Percentiles rank a stretch among this genome's conserved stretches.
These are phyloP conservation scores for Scortum barcoo DNA, from an alignment of 2,113 vertebrate genomes.

Conservation along the genomic window DNA sequence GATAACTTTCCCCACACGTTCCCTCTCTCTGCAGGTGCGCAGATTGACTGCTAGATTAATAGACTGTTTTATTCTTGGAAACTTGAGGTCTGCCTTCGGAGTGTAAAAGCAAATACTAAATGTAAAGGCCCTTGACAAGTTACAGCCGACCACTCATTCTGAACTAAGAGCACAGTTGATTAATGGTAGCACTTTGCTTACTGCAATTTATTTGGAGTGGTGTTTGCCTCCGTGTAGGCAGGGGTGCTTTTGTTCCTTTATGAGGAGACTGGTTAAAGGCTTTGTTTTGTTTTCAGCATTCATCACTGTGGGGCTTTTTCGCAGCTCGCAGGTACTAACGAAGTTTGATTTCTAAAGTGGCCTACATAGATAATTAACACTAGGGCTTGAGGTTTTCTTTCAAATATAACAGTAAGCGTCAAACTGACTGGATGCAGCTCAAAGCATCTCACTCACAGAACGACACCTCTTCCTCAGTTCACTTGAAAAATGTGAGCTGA, in stretches of 20 bases:
- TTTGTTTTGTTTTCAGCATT: conserved; percentile 51
- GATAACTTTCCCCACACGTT: conserved; percentile 29
- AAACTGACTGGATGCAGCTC: neutral
- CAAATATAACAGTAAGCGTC: neutral
- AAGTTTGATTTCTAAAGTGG: conserved; percentile 46
- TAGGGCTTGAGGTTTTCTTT: neutral
- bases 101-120: conserved; percentile 62
- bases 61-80: conserved; percentile 64
- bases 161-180: conserved; percentile 54
- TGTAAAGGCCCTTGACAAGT: conserved; percentile 65
- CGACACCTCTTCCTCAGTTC: neutral
- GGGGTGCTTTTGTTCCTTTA: conserved; percentile 49
- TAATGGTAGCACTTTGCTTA: conserved; percentile 71
- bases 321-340: conserved; percentile 24
- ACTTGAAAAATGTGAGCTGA: neutral
- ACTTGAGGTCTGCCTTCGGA: conserved; percentile 45
- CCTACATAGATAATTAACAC: conserved; percentile 9
- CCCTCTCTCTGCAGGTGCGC: conserved; percentile 49
- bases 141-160: conserved; percentile 40
- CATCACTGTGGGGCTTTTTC: conserved; percentile 27
- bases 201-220: conserved; percentile 65
- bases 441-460: neutral
- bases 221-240: conserved; percentile 56
- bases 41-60: conserved; percentile 68
- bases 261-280: conserved; percentile 49